phyloP scores from a whole-genome alignment of 2,888 invertebrate species.

The Stenchaetothrips biformis region DNA sequence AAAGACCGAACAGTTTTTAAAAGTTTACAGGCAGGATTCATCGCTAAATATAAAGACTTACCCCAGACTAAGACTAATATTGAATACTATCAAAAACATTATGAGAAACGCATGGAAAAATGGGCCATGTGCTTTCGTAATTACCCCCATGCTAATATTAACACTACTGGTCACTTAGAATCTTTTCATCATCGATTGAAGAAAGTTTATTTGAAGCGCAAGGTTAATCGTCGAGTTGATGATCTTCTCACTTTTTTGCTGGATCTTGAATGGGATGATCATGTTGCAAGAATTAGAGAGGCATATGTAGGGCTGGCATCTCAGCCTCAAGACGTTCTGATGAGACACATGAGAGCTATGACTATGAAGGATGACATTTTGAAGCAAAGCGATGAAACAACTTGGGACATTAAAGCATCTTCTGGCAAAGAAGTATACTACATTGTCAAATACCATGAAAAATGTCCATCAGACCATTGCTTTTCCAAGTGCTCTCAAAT shows the following conservation, averaged over 20 bases:
- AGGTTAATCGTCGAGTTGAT: not conserved
- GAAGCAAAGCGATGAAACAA: not conserved
- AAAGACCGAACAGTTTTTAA: not conserved
- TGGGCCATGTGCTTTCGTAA: not conserved
- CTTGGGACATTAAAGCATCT: conserved; percentile 5
- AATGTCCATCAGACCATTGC: not conserved
- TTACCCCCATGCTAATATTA: not conserved
- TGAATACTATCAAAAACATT: not conserved
- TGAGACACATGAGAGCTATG: not conserved
- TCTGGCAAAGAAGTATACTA: not conserved
- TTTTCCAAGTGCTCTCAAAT: not conserved
- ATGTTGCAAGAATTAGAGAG: not conserved
- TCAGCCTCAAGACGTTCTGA: not conserved
- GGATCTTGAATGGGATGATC: not conserved
- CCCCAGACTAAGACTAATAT: not conserved
- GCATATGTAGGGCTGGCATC: not conserved
- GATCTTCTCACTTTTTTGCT: not conserved
- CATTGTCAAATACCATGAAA: not conserved
- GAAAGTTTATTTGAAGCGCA: not conserved
- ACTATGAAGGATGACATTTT: not conserved
- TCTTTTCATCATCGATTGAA: not conserved
- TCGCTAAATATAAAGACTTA: not conserved
- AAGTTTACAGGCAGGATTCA: not conserved
- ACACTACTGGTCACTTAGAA: not conserved
- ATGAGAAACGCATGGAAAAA: not conserved